Conservation (phyloP, 2,888 invertebrate species). For the Cataglyphis cursor region DNA sequence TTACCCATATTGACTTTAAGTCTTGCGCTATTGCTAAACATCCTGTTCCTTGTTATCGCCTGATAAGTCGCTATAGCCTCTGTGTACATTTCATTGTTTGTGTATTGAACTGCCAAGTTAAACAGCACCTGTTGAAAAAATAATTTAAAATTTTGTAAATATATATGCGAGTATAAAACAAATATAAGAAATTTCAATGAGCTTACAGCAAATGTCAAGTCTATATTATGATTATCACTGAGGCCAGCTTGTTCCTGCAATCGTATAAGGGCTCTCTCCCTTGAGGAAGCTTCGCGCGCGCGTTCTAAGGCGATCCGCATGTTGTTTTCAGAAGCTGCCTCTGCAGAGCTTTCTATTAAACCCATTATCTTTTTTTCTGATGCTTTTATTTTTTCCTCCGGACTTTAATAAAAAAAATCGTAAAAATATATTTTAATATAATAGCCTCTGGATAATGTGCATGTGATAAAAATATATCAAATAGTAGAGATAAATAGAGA, state of each 20-base stretch:
- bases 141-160: background rate
- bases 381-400: slow-evolving; percentile 96
- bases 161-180: background rate
- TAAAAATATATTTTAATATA: background rate
- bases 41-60: slow-evolving; percentile 96
- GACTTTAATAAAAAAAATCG: slow-evolving; percentile 88
- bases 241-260: slow-evolving; percentile 97
- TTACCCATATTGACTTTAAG: slow-evolving; percentile 99
- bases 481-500: background rate
- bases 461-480: background rate
- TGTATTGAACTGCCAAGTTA: slow-evolving; percentile 98
- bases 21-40: slow-evolving; percentile 97
- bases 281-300: slow-evolving; percentile 98
- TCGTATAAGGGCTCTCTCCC: slow-evolving; percentile 95
- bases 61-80: slow-evolving; percentile 99
- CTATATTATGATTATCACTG: slow-evolving; percentile 97
- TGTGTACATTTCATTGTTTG: slow-evolving; percentile 96
- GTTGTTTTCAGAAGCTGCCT: slow-evolving; percentile 90
- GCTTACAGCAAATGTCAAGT: slow-evolving; percentile 96
- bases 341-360: slow-evolving; percentile 96
- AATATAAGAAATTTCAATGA: slow-evolving; percentile 86
- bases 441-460: background rate
- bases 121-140: slow-evolving; percentile 92
- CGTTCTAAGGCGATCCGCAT: slow-evolving; percentile 92
- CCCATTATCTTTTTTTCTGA: slow-evolving; percentile 96